Evolutionary conservation across 2,888 invertebrate genomes (phyloP), one percentile per base, ranked within the genome.

Genomic region (Zaprionus obscuricornis): DNA sequence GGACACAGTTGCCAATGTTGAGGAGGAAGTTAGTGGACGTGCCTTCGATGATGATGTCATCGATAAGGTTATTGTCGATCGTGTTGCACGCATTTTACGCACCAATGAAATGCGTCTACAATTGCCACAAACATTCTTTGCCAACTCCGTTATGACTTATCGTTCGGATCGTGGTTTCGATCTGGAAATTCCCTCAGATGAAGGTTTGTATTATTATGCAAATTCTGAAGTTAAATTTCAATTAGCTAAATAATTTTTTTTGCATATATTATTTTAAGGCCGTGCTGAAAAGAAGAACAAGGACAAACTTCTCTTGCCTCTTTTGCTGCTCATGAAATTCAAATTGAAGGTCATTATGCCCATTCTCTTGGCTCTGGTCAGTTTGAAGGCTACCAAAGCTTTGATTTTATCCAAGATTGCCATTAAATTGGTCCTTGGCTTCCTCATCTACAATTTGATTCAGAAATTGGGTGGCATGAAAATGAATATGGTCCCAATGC

Each of bases 271-370:
- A 13, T 10, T 91, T 90, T 7, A 89, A 95, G 96, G 94, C 81
- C 94, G 96, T 67, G 95, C 95, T 81, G 95, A 95, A 81, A 91
- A 94, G 89, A 91, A 96, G 85, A 82, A 79, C 70, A 96, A 96
- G 92, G 96, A 96, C 91, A 96, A 96, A 89, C 92, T 96, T 37
- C 91, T 96, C 66, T 91, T 96, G 86, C 96, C 96, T 10, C 92
- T 96, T 64, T 91, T 96, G 74, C 91, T 96, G 73, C 92, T 96
- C 43, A 91, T 96, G 81, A 96, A 96, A 90, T 90, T 96, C 85
- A 96, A 96, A 90, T 91, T 96, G 92, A 96, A 96, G 90, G 94
- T 95, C 16, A 89, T 96, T 64, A 94, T 95, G 93, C 96, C 96
- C 26, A 94, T 96, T 83, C 92, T 96, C 75, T 93, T 96, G 20